Evolutionary conservation across 2,888 invertebrate genomes (phyloP).

Genomic region (Ptychoptera contaminata): DNA sequence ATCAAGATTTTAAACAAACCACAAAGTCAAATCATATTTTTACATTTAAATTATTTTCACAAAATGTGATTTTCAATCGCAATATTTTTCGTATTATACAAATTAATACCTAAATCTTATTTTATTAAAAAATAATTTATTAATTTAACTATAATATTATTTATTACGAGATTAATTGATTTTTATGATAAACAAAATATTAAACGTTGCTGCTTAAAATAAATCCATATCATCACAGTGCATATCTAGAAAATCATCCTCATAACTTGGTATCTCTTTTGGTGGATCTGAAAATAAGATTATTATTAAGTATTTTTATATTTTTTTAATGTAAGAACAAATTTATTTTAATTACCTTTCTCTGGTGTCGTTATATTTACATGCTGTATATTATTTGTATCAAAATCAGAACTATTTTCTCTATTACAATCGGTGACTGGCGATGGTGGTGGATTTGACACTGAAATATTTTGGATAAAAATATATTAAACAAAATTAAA

Average conservation of each 20-base stretch:
- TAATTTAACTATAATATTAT: too few species aligned
- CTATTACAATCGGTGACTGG: slow-evolving; percentile 56
- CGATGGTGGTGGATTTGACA: slow-evolving; percentile 62
- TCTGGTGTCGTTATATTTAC: slow-evolving; percentile 17
- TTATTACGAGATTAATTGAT: too few species aligned
- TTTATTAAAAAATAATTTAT: too few species aligned
- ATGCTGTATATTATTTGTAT: slow-evolving; percentile 31
- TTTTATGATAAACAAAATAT: too few species aligned
- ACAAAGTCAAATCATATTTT: too few species aligned
- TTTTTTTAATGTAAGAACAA: not conserved
- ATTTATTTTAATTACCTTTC: slow-evolving; percentile 3
- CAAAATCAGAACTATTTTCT: slow-evolving; percentile 49
- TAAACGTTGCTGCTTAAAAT: slow-evolving; percentile 29
- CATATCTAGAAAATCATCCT: slow-evolving; percentile 56
- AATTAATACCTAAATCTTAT: too few species aligned
- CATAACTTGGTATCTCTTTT: slow-evolving; percentile 34
- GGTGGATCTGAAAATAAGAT: slow-evolving; percentile 12
- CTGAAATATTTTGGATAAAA: too few species aligned
- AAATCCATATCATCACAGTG: slow-evolving; percentile 59
- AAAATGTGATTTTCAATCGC: too few species aligned
- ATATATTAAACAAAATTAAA: slow-evolving; percentile 14
- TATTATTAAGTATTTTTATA: not conserved
- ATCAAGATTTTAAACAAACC: too few species aligned
- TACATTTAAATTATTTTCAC: too few species aligned
- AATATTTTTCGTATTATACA: too few species aligned